Evolutionary conservation across 2,113 vertebrate species (phyloP), one percentile per base, ranked within the genome.

Genomic region (Scalopus aquaticus): DNA sequence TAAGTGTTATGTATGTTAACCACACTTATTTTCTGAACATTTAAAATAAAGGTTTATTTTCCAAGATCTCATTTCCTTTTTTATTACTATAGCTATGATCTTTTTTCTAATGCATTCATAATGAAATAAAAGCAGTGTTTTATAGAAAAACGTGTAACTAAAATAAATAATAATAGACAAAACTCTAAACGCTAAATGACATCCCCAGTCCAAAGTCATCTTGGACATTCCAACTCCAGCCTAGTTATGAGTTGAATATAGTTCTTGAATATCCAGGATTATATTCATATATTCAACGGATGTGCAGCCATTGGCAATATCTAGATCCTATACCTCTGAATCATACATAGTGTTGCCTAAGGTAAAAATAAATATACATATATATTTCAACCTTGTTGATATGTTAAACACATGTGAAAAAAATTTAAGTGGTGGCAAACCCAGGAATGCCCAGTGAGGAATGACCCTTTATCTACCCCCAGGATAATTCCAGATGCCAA

Each of bases 1-100:
- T 9, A 51, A 69, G 70, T 46, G 37, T 26, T 76, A 9, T 64
- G 1, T 77, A 51, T 37, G 19, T 0, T 81, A 83, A 26, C 39
- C 35, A 44, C 56, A 62, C 2, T 82, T 76, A 70, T 42, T 67
- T 88, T 74, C 54, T 73, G n/a, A n/a, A 28, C 5, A 78, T 91
- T 83, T 81, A 64, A 65, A 30, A 69, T 74, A 82, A 70, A 77
- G 46, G 26, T 76, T 88, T 44, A 86, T 90, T 90, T 51, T 72
- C 28, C 30, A 58, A 83, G 76, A 51, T 2, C 8, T 24, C 60
- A 19, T 72, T 64, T 85, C 37, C 20, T 86, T 56, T 46, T 62
- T 85, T 73, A 42, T 56, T 90, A 35, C 51, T 49, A 84, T 67
- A 11, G 16, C 13, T 84, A 15, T 60, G 51, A 64, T 65, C 42